phyloP scores from a whole-genome alignment of 1,140 invertebrate species.

The Drosophila ogumai region DNA sequence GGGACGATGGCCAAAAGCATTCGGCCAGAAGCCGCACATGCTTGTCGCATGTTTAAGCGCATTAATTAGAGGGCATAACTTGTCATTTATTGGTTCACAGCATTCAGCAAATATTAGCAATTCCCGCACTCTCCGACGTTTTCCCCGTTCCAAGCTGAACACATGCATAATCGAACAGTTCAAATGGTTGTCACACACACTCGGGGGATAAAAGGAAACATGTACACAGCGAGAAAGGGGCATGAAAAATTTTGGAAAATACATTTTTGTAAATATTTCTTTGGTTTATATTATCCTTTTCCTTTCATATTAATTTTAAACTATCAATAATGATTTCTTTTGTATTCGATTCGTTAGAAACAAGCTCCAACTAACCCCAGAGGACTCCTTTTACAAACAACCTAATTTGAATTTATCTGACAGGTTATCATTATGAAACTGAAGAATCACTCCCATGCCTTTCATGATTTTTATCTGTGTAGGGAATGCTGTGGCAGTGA shows the following conservation, averaged over 20 bases:
- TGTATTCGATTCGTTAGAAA: background rate
- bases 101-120: slow-evolving; percentile 56
- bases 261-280: too few species aligned
- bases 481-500: background rate
- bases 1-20: slow-evolving; percentile 4
- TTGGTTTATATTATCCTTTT: background rate
- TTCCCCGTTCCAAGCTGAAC: background rate
- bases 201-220: slow-evolving; percentile 1
- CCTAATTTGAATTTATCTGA: too few species aligned
- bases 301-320: background rate
- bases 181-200: slow-evolving; percentile 46
- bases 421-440: background rate
- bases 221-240: background rate
- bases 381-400: background rate
- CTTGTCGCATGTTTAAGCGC: slow-evolving; percentile 65
- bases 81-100: slow-evolving; percentile 72
- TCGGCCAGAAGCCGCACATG: slow-evolving; percentile 49
- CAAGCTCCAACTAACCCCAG: background rate
- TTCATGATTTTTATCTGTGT: slow-evolving; percentile 7
- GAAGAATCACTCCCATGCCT: background rate
- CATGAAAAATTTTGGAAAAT: too few species aligned
- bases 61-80: slow-evolving; percentile 79
- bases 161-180: slow-evolving; percentile 72
- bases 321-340: background rate
- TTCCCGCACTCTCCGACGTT: background rate